Evolutionary conservation across 1,140 invertebrate genomes (phyloP).

Genomic region (Drosophila nikananu): DNA sequence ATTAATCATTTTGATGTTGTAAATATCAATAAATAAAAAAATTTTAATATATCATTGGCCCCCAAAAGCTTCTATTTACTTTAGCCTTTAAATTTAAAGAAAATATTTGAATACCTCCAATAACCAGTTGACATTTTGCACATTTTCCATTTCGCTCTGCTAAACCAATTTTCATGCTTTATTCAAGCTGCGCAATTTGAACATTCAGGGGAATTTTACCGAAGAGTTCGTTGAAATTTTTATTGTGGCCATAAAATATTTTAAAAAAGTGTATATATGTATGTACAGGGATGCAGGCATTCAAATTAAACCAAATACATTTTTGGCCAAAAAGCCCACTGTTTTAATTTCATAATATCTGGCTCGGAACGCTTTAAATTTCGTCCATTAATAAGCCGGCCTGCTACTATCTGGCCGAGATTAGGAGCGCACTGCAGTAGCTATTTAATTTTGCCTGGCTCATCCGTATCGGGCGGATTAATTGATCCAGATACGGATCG

Average conservation of each 20-base stretch:
- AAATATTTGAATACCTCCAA: slow-evolving; percentile 2
- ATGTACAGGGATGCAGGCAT: slow-evolving; percentile 1
- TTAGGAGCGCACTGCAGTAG: slow-evolving; percentile 13
- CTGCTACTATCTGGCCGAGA: slow-evolving; percentile 1
- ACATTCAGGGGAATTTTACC: slow-evolving; percentile 4
- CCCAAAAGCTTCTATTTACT: not conserved
- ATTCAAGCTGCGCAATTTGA: slow-evolving; percentile 18
- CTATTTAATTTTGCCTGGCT: slow-evolving; percentile 20
- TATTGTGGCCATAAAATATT: slow-evolving; percentile 17
- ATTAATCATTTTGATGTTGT: not conserved
- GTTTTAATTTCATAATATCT: slow-evolving; percentile 6
- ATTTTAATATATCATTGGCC: too few species aligned
- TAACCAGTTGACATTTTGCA: slow-evolving; percentile 12
- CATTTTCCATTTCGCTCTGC: slow-evolving; percentile 8
- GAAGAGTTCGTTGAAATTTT: slow-evolving; percentile 6
- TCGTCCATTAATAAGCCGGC: slow-evolving; percentile 11
- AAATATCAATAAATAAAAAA: not conserved
- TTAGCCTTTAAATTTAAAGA: slow-evolving; percentile 4
- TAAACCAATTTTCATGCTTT: slow-evolving; percentile 21
- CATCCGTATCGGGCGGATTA: slow-evolving; percentile 38
- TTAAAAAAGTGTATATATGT: not conserved
- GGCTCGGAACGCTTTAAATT: not conserved
- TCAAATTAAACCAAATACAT: slow-evolving; percentile 2
- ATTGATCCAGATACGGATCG: slow-evolving; percentile 46
- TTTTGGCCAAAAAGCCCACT: not conserved